A percentile compares a stretch with the other conserved stretches of the same genome.
Evolutionary conservation across 2,113 vertebrate genomes (phyloP).

Genomic region (Oryzias curvinotus): DNA sequence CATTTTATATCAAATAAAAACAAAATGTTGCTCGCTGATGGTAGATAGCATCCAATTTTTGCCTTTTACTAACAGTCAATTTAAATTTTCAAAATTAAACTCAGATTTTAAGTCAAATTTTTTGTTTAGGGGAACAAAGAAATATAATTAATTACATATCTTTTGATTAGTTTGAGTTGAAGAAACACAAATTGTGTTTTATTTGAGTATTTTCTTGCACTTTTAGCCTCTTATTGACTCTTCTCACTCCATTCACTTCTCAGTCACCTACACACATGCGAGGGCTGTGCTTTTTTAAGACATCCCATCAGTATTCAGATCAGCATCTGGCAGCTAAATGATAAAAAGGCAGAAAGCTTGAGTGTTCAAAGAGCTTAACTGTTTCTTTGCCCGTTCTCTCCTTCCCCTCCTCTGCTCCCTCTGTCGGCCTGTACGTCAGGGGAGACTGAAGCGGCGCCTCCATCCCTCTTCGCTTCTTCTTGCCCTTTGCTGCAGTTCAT

Average conservation of each 20-base stretch:
- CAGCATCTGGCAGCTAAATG: conserved; percentile 45
- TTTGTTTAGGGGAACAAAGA: no score
- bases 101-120: no score
- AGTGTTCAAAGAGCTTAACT: conserved; percentile 26
- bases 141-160: no score
- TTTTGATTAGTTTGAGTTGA: no score
- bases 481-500: conserved; percentile 39
- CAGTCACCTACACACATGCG: conserved; percentile 9
- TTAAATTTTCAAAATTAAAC: no score
- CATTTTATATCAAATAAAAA: no score
- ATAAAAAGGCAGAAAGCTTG: conserved; percentile 39
- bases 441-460: conserved; percentile 27
- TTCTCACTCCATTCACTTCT: conserved; percentile 10
- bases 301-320: conserved; percentile 63
- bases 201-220: not conserved
- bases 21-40: no score
- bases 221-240: conserved; percentile 5
- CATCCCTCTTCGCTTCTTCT: conserved; percentile 37
- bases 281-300: conserved; percentile 23
- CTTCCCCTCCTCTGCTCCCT: conserved; percentile 11
- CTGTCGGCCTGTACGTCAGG: conserved; percentile 12
- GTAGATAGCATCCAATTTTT: no score
- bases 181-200: no score
- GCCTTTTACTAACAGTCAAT: no score
- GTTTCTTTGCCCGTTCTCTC: conserved; percentile 20